phyloP scores from a whole-genome alignment of 2,888 invertebrate genomes.

The Melanchra persicariae region DNA sequence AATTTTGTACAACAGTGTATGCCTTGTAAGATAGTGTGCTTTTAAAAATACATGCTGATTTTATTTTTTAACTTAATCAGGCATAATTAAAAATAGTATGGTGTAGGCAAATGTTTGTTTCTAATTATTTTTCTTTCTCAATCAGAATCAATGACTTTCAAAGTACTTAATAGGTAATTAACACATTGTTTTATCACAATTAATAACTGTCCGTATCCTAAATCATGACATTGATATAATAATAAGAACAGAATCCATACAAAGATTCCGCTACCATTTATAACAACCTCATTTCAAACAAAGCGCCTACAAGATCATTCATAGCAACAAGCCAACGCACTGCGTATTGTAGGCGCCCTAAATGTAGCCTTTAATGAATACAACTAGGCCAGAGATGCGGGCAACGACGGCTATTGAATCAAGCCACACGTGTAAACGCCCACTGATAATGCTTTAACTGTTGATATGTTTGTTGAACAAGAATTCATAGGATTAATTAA shows the following conservation, averaged over 20 bases:
- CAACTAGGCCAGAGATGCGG: slow-evolving; percentile 3
- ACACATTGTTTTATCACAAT: background rate
- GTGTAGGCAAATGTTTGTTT: no score
- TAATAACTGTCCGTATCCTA: background rate
- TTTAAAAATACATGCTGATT: no score
- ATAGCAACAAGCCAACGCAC: slow-evolving; percentile 39
- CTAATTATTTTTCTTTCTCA: background rate
- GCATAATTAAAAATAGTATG: no score
- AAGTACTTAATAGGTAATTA: background rate
- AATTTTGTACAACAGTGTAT: no score
- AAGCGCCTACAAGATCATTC: slow-evolving; percentile 16
- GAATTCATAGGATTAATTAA: background rate
- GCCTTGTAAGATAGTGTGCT: no score
- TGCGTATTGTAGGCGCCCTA: slow-evolving; percentile 44
- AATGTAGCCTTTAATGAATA: slow-evolving; percentile 15
- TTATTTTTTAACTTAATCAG: no score
- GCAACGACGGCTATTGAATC: slow-evolving; percentile 15
- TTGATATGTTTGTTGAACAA: slow-evolving; percentile 30
- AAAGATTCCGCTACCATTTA: background rate
- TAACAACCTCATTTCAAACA: background rate
- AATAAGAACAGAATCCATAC: background rate
- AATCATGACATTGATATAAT: background rate
- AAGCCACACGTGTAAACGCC: slow-evolving; percentile 37
- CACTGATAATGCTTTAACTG: slow-evolving; percentile 38
- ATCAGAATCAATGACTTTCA: background rate